Conservation (phyloP, 1,140 invertebrate species). For the Pissodes strobi region DNA sequence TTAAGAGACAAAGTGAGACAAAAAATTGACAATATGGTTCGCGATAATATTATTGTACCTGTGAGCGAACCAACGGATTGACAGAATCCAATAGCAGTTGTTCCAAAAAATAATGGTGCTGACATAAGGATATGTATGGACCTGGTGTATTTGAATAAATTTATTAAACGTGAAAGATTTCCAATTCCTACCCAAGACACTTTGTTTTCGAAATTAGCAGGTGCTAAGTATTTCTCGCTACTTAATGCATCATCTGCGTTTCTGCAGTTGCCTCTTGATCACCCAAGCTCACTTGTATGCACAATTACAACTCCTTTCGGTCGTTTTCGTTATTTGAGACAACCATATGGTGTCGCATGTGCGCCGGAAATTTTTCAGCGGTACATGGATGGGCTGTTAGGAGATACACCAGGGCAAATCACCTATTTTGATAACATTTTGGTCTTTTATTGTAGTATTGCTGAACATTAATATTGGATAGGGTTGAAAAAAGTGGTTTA, state of each 20-base stretch:
- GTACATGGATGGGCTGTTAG: conserved; percentile 3
- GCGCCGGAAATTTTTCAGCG: conserved; percentile 8
- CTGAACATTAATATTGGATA: no score
- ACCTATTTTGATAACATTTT: conserved; percentile 2
- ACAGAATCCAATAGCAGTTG: no score
- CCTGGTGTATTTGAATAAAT: conserved; percentile 9
- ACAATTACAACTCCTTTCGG: conserved; percentile 12
- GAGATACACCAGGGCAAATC: not conserved
- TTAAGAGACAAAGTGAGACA: no score
- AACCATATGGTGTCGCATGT: conserved; percentile 9
- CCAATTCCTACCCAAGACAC: no score
- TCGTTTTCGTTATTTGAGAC: not conserved
- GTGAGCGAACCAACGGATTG: no score
- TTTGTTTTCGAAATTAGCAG: conserved; percentile 12
- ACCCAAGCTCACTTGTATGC: conserved; percentile 11
- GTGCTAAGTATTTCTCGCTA: conserved; percentile 20
- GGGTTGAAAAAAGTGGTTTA: no score
- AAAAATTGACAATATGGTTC: no score
- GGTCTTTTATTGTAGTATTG: not conserved
- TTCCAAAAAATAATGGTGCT: no score
- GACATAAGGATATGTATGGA: conserved; percentile 24
- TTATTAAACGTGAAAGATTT: conserved; percentile 19
- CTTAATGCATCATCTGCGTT: conserved; percentile 20
- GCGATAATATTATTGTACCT: no score
- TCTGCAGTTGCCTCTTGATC: conserved; percentile 1